These are phyloP conservation scores for Bathybates hornii DNA, from an alignment of 2,113 vertebrate species.

Conservation along the genomic window DNA sequence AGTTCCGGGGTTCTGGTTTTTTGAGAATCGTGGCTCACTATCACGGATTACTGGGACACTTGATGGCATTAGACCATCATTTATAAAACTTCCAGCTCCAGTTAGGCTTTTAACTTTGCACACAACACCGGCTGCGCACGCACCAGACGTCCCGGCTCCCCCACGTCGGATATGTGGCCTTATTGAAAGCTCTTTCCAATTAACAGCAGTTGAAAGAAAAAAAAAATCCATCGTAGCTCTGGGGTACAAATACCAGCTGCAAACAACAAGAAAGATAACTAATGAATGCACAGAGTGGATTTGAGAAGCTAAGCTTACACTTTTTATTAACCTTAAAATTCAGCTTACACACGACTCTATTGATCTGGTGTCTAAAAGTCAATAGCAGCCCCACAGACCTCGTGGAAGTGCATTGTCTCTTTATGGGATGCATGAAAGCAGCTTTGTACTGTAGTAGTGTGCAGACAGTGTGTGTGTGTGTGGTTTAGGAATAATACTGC, in stretches of 20 bases:
- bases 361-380: background rate
- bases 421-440: background rate
- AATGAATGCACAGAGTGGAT: background rate
- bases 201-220: background rate
- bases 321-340: background rate
- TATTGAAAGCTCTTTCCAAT: background rate
- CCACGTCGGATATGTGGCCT: fast-evolving
- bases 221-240: background rate
- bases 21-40: background rate
- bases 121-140: no score
- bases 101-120: background rate
- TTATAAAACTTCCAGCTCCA: background rate
- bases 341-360: background rate
- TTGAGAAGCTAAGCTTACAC: background rate
- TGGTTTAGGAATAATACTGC: background rate
- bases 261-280: background rate
- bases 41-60: background rate
- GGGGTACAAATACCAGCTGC: background rate
- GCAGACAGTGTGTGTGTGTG: background rate
- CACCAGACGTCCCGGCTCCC: background rate
- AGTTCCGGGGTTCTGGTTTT: background rate
- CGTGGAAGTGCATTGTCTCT: background rate
- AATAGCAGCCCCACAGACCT: background rate
- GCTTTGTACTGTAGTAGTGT: background rate
- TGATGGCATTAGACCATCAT: background rate